Evolutionary conservation across 2,888 invertebrate species (phyloP).

Genomic region (Heliconius ethilla): DNA sequence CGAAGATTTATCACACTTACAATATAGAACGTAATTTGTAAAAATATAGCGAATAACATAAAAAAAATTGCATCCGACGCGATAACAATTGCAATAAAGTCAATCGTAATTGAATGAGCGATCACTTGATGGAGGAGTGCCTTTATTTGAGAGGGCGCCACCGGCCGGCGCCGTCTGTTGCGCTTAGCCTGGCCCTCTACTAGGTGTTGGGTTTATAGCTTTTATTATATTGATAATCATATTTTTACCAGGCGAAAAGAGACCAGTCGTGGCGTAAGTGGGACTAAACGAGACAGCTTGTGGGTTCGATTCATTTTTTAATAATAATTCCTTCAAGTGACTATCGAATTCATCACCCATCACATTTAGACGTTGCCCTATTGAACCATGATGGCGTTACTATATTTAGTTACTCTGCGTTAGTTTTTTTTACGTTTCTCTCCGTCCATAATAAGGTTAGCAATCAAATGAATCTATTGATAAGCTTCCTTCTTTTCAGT

Average conservation of each 20-base stretch:
- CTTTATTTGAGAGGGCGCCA: slow-evolving; percentile 56
- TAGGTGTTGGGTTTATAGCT: slow-evolving; percentile 27
- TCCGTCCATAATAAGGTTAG: too few species aligned
- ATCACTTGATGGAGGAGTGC: slow-evolving; percentile 45
- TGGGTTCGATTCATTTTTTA: too few species aligned
- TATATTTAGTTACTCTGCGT: too few species aligned
- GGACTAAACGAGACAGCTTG: too few species aligned
- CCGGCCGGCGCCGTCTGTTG: slow-evolving; percentile 43
- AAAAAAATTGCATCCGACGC: slow-evolving; percentile 45
- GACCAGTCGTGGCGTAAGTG: too few species aligned
- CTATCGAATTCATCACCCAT: too few species aligned
- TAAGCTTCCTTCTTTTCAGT: too few species aligned
- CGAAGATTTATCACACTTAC: slow-evolving; percentile 8
- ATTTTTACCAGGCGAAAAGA: neutral
- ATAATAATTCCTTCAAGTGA: too few species aligned
- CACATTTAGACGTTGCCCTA: too few species aligned
- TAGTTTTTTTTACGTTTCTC: too few species aligned
- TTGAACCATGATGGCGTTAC: too few species aligned
- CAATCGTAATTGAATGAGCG: slow-evolving; percentile 52
- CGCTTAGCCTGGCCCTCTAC: slow-evolving; percentile 25
- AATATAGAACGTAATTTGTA: slow-evolving; percentile 19
- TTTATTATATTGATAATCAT: neutral
- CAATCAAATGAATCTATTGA: too few species aligned
- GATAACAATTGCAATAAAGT: slow-evolving; percentile 50
- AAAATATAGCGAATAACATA: slow-evolving; percentile 24